Evolutionary conservation across 1,140 invertebrate species (phyloP), one percentile per base, ranked within the genome.

Genomic region (Coelopa frigida): DNA sequence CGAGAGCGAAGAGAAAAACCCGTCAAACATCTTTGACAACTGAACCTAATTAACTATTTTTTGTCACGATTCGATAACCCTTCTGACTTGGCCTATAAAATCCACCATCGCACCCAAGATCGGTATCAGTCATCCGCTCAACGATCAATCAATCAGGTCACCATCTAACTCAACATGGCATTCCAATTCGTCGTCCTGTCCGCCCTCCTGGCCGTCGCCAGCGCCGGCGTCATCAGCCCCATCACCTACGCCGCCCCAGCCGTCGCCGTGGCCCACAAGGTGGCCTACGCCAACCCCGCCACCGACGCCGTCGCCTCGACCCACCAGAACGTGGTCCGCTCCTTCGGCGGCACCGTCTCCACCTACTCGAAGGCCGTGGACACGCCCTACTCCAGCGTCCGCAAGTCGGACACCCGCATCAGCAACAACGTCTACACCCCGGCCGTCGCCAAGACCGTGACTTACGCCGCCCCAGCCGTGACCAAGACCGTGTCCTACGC

Each of bases 291-390:
- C 0, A 59, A 72, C 41, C 70, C 71, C 0, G 61, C 68, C 23
- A 70, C 64, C 27, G 72, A 75, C 42, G 73, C 75, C 33, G 58
- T 76, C 17, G 78, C 77, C 24, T 56, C 74, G 26, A 70, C 75
- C 24, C 72, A 76, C 44, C 73, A 80, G 57, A 76, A 74, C 54
- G 73, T 77, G 10, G 54, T 78, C 3, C 71, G 77, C 36, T 75
- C 74, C 14, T 63, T 76, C 40, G 78, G 75, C 44, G 78, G 78
- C 54, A 77, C 76, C 12, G 70, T 79, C 4, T 78, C 78, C 42
- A 69, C 72, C 46, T 78, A 78, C 72, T 73, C 73, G 46, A 80
- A 80, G 60, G 74, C 77, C 32, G 76, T 80, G 14, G 77, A 80
- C 56, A 76, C 73, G 32, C 74, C 78, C n/a, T 80, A 75, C 71